These are phyloP conservation scores for Esox niger DNA, from an alignment of 2,113 vertebrate species.

Conservation along the genomic window DNA sequence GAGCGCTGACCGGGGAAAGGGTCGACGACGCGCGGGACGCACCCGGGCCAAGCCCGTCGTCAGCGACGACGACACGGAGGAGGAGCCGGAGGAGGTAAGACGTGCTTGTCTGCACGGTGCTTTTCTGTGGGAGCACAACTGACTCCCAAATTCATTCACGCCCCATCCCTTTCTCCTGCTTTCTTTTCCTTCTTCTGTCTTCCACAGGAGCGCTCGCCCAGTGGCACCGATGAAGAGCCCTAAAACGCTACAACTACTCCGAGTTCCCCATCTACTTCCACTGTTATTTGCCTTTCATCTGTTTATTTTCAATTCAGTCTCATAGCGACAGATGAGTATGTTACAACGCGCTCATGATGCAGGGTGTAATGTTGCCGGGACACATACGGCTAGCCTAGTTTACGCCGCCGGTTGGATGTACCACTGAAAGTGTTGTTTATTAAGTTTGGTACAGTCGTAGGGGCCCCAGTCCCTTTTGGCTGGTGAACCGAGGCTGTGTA, in stretches of 20 bases:
- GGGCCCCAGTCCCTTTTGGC: too few species aligned
- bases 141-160: neutral
- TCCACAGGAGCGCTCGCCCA: constrained; percentile 61
- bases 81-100: constrained; percentile 90
- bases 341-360: neutral
- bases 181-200: constrained; percentile 5
- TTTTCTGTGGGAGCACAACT: neutral
- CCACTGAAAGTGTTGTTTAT: too few species aligned
- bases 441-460: too few species aligned
- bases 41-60: constrained; percentile 89
- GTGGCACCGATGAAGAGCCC: constrained; percentile 64
- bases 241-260: constrained; percentile 30
- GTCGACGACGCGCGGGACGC: constrained; percentile 79
- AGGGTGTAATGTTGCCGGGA: too few species aligned
- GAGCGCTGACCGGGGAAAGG: constrained; percentile 76
- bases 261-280: neutral
- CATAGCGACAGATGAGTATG: neutral
- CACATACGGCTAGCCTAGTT: neutral
- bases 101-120: neutral
- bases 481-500: neutral
- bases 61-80: constrained; percentile 92
- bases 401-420: too few species aligned
- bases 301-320: neutral
- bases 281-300: too few species aligned
- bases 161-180: neutral